Base-by-base conservation (phyloP, 2,888 invertebrate genomes). In the Drosophila tripunctata region DNA sequence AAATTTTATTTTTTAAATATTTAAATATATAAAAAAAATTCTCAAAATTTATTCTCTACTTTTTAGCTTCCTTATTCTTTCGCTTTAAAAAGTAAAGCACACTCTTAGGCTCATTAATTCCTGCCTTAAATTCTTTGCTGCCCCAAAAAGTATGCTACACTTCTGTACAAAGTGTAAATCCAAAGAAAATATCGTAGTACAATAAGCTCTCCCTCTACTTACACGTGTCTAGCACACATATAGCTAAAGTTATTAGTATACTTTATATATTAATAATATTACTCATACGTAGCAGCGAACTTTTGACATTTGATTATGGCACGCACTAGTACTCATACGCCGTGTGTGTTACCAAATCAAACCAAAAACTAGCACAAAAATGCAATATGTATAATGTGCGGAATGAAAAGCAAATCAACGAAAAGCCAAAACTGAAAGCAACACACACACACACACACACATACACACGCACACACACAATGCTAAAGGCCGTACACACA, bases 221-320 rank as follows among this genome's bases (percentile, higher is more conserved):
- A 35, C 35, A 35, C 19, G 35, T 31, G 45, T 7, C 17, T 6
- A 5, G 15, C 17, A 44, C 19, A 31, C 14, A 12, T 21, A 31
- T 2, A 4, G 15, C 8, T 4, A 21, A 1, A 47, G 33, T 35
- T 24, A 35, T 48, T 17, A 12, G 24, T 48, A n/a, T 12, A n/a
- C n/a, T n/a, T n/a, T n/a, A 10, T 10, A 27, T 10, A 48, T 36
- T 48, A 17, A 48, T 36, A 50, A 19, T 30, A 50, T 50, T 30
- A 50, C 50, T 12, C 38, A 50, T 50, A 31, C 40, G 52, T 43
- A 38, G 17, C 45, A 35, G 55, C 21, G 47, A 64, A 63, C 68
- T 48, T 69, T 77, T 81, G 82, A 83, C 84, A 87, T 87, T 86
- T 75, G 60, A 72, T 78, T 87, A 78, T 47, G 65, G 63, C 83